Evolutionary conservation across 2,888 invertebrate species (phyloP).

Genomic region (Resseliella maxima): DNA sequence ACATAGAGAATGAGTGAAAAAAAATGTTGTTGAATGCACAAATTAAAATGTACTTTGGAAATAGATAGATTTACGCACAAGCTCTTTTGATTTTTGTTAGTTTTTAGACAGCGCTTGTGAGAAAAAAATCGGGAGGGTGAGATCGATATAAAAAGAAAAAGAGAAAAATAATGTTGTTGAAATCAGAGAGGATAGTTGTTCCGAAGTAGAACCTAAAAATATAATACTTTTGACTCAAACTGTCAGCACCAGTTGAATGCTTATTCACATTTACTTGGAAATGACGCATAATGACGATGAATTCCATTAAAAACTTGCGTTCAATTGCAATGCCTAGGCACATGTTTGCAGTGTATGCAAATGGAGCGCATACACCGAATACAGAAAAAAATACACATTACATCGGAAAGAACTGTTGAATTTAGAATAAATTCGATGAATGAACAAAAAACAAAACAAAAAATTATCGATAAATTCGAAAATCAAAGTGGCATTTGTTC

Average conservation of each 20-base stretch:
- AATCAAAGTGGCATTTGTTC: not conserved
- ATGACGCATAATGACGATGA: constrained; percentile 24
- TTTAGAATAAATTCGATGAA: not conserved
- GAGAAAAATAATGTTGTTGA: not conserved
- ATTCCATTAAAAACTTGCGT: constrained; percentile 31
- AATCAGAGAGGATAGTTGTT: constrained; percentile 11
- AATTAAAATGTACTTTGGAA: constrained; percentile 39
- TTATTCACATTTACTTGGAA: constrained; percentile 42
- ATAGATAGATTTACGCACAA: constrained; percentile 15
- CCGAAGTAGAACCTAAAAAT: constrained; percentile 37
- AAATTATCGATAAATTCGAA: not conserved
- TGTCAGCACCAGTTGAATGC: constrained; percentile 51
- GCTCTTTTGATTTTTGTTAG: not conserved
- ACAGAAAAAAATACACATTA: not conserved
- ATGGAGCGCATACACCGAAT: not conserved
- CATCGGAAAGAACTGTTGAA: not conserved
- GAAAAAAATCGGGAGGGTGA: not conserved
- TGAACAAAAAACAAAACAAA: not conserved
- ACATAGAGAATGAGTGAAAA: not conserved
- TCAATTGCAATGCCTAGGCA: not conserved
- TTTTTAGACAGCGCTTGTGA: not conserved
- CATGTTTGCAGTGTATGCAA: constrained; percentile 20
- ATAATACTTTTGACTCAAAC: constrained; percentile 30
- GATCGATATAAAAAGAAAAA: not conserved
- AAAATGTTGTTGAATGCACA: not conserved